Evolutionary conservation across 2,797 vertebrate genomes (phyloP), one percentile per base, ranked within the genome.

Genomic region (Coregonus sp.): DNA sequence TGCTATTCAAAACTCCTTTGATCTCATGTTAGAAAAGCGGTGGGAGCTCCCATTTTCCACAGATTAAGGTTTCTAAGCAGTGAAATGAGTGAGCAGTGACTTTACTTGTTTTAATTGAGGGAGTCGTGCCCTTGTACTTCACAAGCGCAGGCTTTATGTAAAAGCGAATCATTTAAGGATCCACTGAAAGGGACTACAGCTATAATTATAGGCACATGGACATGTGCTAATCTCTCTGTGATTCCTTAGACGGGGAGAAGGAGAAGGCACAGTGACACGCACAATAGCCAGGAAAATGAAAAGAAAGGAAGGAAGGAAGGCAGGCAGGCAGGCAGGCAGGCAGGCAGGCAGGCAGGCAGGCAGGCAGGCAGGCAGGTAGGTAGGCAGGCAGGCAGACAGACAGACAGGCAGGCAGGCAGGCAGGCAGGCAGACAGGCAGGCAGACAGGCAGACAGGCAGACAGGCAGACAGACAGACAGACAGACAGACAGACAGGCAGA

Each of bases 111-210:
- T 84, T 85, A 88, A 86, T 82, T 85, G 83, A 84, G 77, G 81
- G 82, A 87, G 82, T 84, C 76, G 77, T 81, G 84, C 85, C 84
- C 83, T 84, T 82, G 78, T 85, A 85, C 84, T 76, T 81, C 76
- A 80, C 80, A 78, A 78, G 82, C 80, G 76, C 79, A 68, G 84
- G 83, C 88, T 89, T 88, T 88, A 84, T 88, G 86, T 75, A 75
- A 81, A 81, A 84, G 76, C 82, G 85, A 88, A 88, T 88, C 85
- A 84, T 87, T 87, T 85, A 85, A 81, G 79, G 83, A 82, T 80
- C 73, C 78, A 75, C 68, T 80, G 75, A 88, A 88, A 85, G 80
- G 74, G 78, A 85, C 81, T 81, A 37, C 79, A 70, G 81, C 86
- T 81, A 80, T 89, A 89, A 89, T 89, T 88, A 88, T 86, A 81